Conservation (phyloP, 2,888 invertebrate genomes). For the Xestia ashworthii region DNA sequence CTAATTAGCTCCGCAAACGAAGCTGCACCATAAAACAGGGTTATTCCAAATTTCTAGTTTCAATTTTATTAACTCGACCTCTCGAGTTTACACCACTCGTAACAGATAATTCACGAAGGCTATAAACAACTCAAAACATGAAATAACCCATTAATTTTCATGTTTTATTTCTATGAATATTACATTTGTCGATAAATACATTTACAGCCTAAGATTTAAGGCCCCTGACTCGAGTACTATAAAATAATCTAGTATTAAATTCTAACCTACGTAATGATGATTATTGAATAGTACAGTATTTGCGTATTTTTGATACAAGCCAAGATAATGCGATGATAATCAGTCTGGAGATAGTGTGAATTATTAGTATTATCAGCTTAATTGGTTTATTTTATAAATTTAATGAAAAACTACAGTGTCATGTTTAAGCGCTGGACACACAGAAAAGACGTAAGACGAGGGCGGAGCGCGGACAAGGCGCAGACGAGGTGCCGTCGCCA, state of each 20-base stretch:
- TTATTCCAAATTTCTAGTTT: constrained; percentile 25
- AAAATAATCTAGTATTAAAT: constrained; percentile 13
- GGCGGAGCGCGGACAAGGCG: too few species aligned
- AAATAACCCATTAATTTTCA: constrained; percentile 30
- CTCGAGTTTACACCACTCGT: constrained; percentile 27
- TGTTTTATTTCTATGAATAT: constrained; percentile 35
- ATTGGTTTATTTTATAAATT: constrained; percentile 1
- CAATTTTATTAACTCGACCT: constrained; percentile 36
- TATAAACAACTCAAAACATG: constrained; percentile 57
- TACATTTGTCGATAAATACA: constrained; percentile 31
- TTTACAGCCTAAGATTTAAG: constrained; percentile 34
- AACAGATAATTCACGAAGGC: constrained; percentile 44
- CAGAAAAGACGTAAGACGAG: too few species aligned
- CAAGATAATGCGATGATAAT: background rate
- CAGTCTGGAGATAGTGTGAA: constrained; percentile 28
- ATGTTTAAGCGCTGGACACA: background rate
- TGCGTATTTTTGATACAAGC: background rate
- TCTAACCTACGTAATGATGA: background rate
- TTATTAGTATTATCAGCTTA: constrained; percentile 14
- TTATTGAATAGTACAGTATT: background rate
- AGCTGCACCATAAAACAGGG: constrained; percentile 28
- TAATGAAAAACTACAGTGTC: background rate
- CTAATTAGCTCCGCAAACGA: constrained; percentile 42
- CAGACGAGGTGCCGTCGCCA: too few species aligned
- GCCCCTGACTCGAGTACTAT: constrained; percentile 4